phyloP scores from a whole-genome alignment of 2,113 vertebrate species.

The Silurus glanis region DNA sequence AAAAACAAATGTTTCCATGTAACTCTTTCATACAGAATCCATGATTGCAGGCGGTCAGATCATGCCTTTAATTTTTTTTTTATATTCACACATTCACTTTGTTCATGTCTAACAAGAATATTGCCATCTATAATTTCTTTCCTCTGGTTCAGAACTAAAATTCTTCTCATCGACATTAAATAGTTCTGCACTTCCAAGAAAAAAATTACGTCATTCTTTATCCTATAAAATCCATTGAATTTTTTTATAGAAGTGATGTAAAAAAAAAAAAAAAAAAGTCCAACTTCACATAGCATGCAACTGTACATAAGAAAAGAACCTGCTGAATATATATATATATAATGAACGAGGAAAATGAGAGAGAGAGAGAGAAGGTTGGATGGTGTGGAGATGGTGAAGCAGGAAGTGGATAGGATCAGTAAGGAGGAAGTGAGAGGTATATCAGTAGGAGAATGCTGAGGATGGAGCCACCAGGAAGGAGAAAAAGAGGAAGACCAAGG shows the following conservation, averaged over 20 bases:
- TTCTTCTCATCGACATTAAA: neutral
- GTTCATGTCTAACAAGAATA: neutral
- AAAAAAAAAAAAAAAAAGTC: neutral
- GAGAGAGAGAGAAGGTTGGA: no score
- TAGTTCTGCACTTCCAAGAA: neutral
- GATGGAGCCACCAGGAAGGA: no score
- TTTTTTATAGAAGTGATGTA: no score
- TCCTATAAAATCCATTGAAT: no score
- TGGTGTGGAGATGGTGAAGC: no score
- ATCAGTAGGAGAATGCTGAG: no score
- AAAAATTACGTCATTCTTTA: no score
- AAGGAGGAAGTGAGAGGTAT: no score
- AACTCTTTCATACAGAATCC: neutral
- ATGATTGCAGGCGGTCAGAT: neutral
- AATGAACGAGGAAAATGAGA: no score
- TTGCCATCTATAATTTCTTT: neutral
- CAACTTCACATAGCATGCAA: neutral
- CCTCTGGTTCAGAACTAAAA: neutral
- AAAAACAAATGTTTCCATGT: conserved; percentile 4
- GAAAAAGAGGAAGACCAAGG: no score
- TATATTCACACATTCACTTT: neutral
- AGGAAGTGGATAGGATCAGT: no score
- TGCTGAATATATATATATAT: no score
- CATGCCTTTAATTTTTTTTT: neutral
- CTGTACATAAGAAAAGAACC: neutral